Evolutionary conservation across 53 echinoderm and acorn worm species (phyloP), one percentile per base, ranked within the genome.

Genomic region (Stichopus horrens): DNA sequence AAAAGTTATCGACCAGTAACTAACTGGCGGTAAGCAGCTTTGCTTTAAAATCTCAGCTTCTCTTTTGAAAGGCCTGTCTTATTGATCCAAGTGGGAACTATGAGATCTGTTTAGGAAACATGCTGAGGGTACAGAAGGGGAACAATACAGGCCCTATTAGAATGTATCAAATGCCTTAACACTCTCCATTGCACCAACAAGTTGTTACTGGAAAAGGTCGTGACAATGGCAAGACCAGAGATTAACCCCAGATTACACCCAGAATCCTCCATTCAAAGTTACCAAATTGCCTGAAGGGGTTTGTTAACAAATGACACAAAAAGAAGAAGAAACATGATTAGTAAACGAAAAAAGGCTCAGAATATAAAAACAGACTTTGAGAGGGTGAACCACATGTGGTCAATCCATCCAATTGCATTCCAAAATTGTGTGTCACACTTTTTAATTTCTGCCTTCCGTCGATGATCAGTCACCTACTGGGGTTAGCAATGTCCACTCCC

Each of bases 161-260:
- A 16, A 16, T 14, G 55, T 52, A 79, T 79, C n/a, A 79, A 79
- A 79, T 79, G 54, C 55, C 55, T 52, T 79, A 79, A 79, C 53
- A 79, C 79, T 19, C 53, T 7, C 8, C 79, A 79, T 79, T 79
- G 79, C 79, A 53, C 79, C 79, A 79, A 79, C 79, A 79, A 79
- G n/a, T 53, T 79, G 53, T 79, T 79, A 79, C 53, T 79, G 19
- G 52, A 53, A 53, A 79, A 79, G 79, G 55, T 54, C 4, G 53
- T 79, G 19, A 79, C 54, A 53, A 55, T 54, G 79, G n/a, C n/a
- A 55, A 79, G 79, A 79, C 53, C 53, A 79, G 11, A 79, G 79
- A 79, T 79, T 79, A 79, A 53, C 53, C 7, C 75, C 4, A 18
- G 79, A 53, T 79, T 79, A 79, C 79, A 79, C n/a, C 37, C 52